Evolutionary conservation across 2,797 vertebrate genomes (phyloP).

Genomic region (Xenops minutus): DNA sequence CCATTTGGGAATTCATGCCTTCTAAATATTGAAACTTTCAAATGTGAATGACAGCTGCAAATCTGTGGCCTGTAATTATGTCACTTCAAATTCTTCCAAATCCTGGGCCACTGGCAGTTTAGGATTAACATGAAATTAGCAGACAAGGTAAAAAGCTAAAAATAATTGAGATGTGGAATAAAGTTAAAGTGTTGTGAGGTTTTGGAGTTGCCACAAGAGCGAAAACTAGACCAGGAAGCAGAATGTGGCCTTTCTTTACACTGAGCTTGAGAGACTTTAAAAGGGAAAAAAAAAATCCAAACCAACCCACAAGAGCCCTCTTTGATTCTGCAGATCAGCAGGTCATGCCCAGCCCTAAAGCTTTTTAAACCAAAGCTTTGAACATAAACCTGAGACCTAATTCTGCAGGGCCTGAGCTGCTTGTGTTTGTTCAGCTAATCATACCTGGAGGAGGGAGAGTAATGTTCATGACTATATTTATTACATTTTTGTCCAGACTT

Average conservation of each 20-base stretch:
- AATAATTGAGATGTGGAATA: neutral
- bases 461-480: neutral
- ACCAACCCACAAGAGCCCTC: neutral
- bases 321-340: neutral
- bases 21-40: neutral
- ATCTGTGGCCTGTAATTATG: neutral
- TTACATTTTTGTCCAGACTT: neutral
- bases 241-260: neutral
- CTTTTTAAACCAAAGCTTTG: neutral
- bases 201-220: neutral
- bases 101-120: neutral
- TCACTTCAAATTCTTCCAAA: neutral
- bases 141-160: neutral
- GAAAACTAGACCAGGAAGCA: neutral
- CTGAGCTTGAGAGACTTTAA: neutral
- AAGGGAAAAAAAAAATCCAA: neutral
- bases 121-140: neutral
- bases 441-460: neutral
- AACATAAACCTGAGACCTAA: neutral
- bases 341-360: neutral
- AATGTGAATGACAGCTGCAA: neutral
- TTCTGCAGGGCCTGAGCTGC: neutral
- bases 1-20: neutral
- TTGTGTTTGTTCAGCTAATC: neutral
- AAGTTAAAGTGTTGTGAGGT: neutral